Percentiles rank a stretch among this genome's conserved stretches.
These are phyloP conservation scores for Diorhabda elongata DNA, from an alignment of 1,140 invertebrate species.

Conservation along the genomic window DNA sequence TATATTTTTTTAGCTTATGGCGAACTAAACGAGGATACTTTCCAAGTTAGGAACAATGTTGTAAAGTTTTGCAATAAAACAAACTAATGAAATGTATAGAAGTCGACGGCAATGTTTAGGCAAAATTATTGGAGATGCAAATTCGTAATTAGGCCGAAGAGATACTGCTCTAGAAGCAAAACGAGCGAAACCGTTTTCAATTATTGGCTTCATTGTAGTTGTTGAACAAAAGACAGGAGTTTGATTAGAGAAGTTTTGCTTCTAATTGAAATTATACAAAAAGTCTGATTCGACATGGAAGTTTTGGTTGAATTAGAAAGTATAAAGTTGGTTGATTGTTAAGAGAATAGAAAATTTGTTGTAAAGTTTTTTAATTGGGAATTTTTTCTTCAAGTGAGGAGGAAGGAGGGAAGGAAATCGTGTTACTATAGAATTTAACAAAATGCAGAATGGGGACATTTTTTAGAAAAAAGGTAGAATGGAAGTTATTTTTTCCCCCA, in stretches of 20 bases:
- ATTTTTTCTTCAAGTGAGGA: no score
- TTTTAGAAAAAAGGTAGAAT: no score
- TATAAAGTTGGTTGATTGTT: background rate
- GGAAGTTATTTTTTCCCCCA: no score
- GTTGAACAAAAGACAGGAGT: constrained; percentile 2
- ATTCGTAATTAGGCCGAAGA: constrained; percentile 1
- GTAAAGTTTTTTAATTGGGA: background rate
- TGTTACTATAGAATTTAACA: no score
- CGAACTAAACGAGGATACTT: no score
- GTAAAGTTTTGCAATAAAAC: background rate
- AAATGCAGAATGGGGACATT: no score
- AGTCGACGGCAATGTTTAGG: background rate
- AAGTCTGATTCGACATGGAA: constrained; percentile 3
- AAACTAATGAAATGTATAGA: constrained; percentile 1
- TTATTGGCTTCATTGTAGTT: constrained; percentile 2
- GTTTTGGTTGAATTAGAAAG: constrained; percentile 2
- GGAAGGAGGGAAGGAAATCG: no score
- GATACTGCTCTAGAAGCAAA: background rate
- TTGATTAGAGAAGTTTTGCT: constrained; percentile 2
- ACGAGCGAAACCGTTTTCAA: background rate
- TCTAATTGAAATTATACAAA: constrained; percentile 1
- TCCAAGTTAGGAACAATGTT: no score
- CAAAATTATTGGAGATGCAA: background rate
- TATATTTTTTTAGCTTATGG: no score
- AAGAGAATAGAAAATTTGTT: background rate